Conservation (phyloP, 2,113 vertebrate species). For the Sceloporus undulatus region DNA sequence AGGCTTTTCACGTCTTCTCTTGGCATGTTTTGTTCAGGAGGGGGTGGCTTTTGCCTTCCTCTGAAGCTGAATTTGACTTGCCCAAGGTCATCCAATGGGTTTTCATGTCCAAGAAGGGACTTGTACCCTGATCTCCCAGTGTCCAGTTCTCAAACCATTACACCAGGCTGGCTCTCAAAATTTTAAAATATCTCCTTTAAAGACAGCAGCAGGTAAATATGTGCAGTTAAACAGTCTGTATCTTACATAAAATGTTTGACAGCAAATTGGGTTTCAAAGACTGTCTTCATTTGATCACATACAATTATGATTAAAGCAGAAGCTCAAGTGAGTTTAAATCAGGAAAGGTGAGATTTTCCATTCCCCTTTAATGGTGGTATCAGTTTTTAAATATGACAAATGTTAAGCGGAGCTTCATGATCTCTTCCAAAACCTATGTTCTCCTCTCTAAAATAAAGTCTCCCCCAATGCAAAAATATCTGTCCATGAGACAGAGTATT, state of each 20-base stretch:
- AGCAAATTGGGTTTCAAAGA: not conserved
- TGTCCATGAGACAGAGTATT: not conserved
- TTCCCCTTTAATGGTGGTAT: not conserved
- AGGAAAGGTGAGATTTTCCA: not conserved
- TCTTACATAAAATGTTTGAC: not conserved
- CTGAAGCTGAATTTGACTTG: no score
- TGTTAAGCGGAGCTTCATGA: no score
- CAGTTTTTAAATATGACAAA: not conserved
- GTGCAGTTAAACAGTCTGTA: accelerated
- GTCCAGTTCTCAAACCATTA: not conserved
- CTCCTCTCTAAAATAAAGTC: not conserved
- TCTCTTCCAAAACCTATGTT: not conserved
- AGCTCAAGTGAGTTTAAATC: not conserved
- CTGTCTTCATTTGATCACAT: not conserved
- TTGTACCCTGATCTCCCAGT: no score
- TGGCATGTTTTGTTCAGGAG: no score
- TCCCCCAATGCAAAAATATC: not conserved
- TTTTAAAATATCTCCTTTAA: not conserved
- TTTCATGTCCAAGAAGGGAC: no score
- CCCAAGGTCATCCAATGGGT: no score
- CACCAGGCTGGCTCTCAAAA: no score
- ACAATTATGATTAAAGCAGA: not conserved
- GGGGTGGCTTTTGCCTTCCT: no score
- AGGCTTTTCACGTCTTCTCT: no score
- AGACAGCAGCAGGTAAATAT: not conserved